A percentile compares a stretch with the other conserved stretches of the same genome.
These are phyloP conservation scores for Frankliniella intonsa DNA, from an alignment of 2,888 invertebrate genomes.

Conservation along the genomic window DNA sequence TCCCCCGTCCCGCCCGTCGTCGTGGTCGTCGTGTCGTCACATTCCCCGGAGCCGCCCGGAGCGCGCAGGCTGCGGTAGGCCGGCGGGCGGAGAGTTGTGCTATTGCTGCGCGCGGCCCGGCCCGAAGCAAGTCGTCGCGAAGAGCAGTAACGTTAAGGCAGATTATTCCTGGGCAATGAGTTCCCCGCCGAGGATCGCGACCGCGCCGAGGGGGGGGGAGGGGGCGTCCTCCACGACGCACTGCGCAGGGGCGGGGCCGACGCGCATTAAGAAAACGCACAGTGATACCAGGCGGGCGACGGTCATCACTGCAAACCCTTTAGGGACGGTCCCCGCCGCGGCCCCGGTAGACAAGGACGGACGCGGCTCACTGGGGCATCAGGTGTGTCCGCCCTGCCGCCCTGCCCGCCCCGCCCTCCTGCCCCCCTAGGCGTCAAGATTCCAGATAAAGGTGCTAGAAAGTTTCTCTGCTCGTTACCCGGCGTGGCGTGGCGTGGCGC, in stretches of 20 bases:
- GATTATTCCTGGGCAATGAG: constrained; percentile 1
- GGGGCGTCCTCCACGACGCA: not conserved
- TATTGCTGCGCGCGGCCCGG: no score
- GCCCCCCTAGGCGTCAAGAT: not conserved
- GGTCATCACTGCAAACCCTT: not conserved
- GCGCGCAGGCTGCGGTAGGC: no score
- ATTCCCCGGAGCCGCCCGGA: no score
- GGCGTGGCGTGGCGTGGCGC: not conserved
- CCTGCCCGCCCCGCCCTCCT: not conserved
- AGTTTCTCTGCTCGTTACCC: constrained; percentile 23
- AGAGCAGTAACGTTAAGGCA: constrained; percentile 14
- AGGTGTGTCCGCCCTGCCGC: constrained; percentile 7
- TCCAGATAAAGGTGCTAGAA: constrained; percentile 25
- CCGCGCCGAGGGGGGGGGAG: not conserved
- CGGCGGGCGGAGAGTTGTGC: not conserved
- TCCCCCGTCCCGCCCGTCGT: not conserved
- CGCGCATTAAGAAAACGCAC: not conserved
- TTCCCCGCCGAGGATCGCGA: not conserved
- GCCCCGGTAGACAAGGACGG: not conserved
- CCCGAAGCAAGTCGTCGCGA: not conserved
- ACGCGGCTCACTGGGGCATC: constrained; percentile 5
- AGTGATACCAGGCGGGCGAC: not conserved
- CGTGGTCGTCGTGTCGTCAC: no score
- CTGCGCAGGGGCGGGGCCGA: not conserved
- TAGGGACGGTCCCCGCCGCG: no score